phyloP scores from a whole-genome alignment of 2,113 vertebrate genomes.

The Boleophthalmus pectinirostris region DNA sequence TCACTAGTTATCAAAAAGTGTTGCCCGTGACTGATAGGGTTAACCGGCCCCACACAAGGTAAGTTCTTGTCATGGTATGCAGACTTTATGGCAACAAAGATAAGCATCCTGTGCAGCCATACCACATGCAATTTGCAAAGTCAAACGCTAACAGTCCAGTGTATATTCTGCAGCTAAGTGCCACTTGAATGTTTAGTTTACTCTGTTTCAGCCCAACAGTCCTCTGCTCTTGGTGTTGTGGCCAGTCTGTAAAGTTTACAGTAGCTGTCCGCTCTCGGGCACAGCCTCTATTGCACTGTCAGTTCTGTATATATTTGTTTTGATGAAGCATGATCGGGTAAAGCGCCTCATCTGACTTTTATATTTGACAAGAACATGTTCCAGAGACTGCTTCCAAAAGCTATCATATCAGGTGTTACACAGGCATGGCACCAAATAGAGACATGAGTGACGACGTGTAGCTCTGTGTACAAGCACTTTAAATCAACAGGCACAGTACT shows the following conservation, averaged over 20 bases:
- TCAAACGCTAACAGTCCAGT: not conserved
- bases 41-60: not conserved
- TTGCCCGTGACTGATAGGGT: not conserved
- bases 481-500: constrained; percentile 50
- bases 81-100: not conserved
- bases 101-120: not conserved
- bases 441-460: constrained; percentile 39
- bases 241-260: not conserved
- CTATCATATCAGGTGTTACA: constrained; percentile 45
- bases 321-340: not conserved
- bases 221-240: not conserved
- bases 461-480: constrained; percentile 40
- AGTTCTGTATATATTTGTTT: not conserved
- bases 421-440: constrained; percentile 22
- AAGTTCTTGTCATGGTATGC: not conserved
- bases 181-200: constrained; percentile 10
- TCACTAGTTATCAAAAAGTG: not conserved
- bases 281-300: not conserved
- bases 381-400: constrained; percentile 19
- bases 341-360: not conserved
- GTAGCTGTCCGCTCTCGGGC: too few relatives aligned
- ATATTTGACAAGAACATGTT: constrained; percentile 24
- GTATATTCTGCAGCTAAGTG: not conserved
- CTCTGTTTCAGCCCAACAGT: not conserved
- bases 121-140: not conserved